These are phyloP conservation scores for Schlechtendalia chinensis DNA, from an alignment of 1,140 invertebrate genomes.

Conservation along the genomic window DNA sequence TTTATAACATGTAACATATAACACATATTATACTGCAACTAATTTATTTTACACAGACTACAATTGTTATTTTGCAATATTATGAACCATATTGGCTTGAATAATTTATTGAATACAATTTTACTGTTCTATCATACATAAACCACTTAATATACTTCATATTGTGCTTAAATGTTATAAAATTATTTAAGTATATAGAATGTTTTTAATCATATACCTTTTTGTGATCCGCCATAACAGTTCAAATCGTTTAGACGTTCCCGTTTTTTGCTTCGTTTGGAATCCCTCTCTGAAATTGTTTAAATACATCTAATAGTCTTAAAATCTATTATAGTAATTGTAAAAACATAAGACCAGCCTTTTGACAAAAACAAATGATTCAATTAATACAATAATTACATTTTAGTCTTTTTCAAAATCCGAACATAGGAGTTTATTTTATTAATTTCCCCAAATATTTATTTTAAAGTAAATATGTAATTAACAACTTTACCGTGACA, in stretches of 20 bases:
- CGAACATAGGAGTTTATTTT: background rate
- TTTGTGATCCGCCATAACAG: conserved; percentile 68
- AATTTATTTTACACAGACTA: conserved; percentile 9
- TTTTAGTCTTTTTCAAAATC: background rate
- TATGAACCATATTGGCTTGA: background rate
- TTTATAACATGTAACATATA: no score
- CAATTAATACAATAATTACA: conserved; percentile 24
- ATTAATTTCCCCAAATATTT: background rate
- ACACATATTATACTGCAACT: no score
- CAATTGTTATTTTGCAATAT: background rate
- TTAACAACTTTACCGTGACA: no score
- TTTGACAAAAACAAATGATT: conserved; percentile 1
- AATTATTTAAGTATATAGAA: conserved; percentile 3
- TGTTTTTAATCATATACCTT: conserved; percentile 60
- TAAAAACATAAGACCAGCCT: background rate
- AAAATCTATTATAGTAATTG: conserved; percentile 1
- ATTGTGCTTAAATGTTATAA: background rate
- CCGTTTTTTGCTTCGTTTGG: conserved; percentile 64
- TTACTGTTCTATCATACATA: background rate
- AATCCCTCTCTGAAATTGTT: conserved; percentile 46
- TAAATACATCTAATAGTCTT: conserved; percentile 48
- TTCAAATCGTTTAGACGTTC: conserved; percentile 68
- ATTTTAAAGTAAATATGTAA: background rate
- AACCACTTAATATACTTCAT: background rate
- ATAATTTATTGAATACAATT: background rate